These are phyloP conservation scores for Bombus ignitus DNA, from an alignment of 1,140 invertebrate species.

Conservation along the genomic window DNA sequence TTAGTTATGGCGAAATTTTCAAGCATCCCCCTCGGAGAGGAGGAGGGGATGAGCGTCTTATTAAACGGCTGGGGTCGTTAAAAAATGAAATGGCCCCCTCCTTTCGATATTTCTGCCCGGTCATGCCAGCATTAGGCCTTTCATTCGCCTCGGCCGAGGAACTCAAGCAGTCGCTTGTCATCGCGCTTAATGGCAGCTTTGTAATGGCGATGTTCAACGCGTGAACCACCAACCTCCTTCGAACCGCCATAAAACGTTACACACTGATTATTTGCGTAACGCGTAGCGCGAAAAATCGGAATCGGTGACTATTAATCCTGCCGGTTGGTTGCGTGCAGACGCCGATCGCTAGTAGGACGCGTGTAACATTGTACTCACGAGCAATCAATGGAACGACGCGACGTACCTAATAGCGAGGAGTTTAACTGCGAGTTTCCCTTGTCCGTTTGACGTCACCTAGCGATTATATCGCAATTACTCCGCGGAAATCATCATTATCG, in stretches of 20 bases:
- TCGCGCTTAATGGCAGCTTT: conserved; percentile 37
- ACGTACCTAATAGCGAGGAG: conserved; percentile 18
- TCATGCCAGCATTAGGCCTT: conserved; percentile 28
- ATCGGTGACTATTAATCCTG: conserved; percentile 16
- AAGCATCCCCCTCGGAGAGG: not conserved
- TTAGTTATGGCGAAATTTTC: conserved; percentile 28
- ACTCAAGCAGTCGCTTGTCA: conserved; percentile 34
- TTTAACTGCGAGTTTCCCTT: conserved; percentile 3
- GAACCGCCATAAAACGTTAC: not conserved
- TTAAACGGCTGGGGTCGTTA: conserved; percentile 25
- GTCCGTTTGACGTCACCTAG: not conserved
- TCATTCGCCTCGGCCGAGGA: not conserved
- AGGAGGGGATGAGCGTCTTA: not conserved
- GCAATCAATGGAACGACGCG: conserved; percentile 2
- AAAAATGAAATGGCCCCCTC: conserved; percentile 15
- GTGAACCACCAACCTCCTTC: not conserved
- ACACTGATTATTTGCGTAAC: conserved; percentile 28
- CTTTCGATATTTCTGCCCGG: conserved; percentile 2
- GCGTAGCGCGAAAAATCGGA: not conserved
- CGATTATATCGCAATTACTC: conserved; percentile 24
- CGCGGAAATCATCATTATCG: conserved; percentile 23
- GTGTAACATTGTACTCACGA: not conserved
- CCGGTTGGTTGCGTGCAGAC: not conserved
- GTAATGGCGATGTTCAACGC: conserved; percentile 4
- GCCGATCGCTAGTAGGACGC: not conserved